Evolutionary conservation across 2,888 invertebrate genomes (phyloP).

Genomic region (Lasioglossum vierecki): DNA sequence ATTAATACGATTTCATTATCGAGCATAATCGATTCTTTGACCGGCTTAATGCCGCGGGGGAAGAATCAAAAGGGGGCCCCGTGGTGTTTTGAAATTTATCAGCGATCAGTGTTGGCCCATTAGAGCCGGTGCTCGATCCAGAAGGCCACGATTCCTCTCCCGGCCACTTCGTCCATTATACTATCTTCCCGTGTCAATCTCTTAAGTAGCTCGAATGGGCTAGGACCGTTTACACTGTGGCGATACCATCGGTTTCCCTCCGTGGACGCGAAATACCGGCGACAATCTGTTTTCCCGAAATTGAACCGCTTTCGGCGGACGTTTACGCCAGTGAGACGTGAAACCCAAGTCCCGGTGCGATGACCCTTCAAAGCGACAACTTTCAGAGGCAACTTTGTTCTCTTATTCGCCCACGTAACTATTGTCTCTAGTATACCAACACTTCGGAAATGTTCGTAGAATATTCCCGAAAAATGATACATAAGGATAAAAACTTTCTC

Average conservation of each 20-base stretch:
- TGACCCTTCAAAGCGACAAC: neutral
- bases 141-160: slow-evolving; percentile 54
- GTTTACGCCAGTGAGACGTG: neutral
- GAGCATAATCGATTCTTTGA: slow-evolving; percentile 59
- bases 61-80: slow-evolving; percentile 61
- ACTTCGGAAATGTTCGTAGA: neutral
- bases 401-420: neutral
- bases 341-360: neutral
- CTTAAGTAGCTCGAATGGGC: slow-evolving; percentile 82
- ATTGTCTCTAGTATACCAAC: neutral
- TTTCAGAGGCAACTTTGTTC: neutral
- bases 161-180: slow-evolving; percentile 79
- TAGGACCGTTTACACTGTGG: slow-evolving; percentile 67
- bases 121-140: slow-evolving; percentile 68
- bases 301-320: neutral
- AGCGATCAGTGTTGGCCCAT: slow-evolving; percentile 76
- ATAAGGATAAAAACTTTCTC: neutral
- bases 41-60: slow-evolving; percentile 54
- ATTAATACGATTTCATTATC: slow-evolving; percentile 42
- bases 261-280: slow-evolving; percentile 50
- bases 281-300: neutral
- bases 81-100: slow-evolving; percentile 73
- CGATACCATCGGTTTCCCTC: slow-evolving; percentile 64
- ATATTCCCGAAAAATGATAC: neutral
- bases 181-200: slow-evolving; percentile 83